These are phyloP conservation scores for Orchestes rusci DNA, from an alignment of 2,888 invertebrate species.

Conservation along the genomic window DNA sequence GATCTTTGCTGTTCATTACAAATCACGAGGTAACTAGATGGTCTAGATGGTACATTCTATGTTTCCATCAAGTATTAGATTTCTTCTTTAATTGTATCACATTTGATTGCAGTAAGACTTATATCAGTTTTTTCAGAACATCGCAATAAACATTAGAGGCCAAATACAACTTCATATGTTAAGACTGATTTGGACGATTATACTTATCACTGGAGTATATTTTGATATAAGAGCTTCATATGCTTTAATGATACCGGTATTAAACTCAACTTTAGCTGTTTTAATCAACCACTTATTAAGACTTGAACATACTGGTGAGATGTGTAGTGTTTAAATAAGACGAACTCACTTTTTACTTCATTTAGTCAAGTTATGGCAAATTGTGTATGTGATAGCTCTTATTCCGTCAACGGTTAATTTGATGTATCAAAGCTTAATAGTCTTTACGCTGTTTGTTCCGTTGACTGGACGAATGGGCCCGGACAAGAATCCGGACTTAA, in stretches of 20 bases:
- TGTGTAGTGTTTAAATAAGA: too few species aligned
- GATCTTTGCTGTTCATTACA: conserved; percentile 25
- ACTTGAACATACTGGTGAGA: conserved; percentile 34
- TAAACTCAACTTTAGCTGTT: conserved; percentile 37
- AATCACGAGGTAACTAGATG: conserved; percentile 28
- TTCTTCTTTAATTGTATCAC: too few species aligned
- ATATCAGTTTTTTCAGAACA: conserved; percentile 30
- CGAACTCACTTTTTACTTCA: too few species aligned
- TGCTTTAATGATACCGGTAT: conserved; percentile 35
- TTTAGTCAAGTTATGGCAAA: conserved; percentile 36
- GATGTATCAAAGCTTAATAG: conserved; percentile 32
- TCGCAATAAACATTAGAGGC: conserved; percentile 31
- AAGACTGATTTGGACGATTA: conserved; percentile 38
- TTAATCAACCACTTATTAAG: conserved; percentile 30
- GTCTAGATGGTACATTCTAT: background rate
- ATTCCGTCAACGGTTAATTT: conserved; percentile 33
- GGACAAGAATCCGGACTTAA: conserved; percentile 44
- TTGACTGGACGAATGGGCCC: conserved; percentile 45
- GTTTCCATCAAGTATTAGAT: background rate
- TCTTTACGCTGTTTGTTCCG: conserved; percentile 39
- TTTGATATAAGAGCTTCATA: conserved; percentile 37
- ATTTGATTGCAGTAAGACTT: conserved; percentile 1
- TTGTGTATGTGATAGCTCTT: conserved; percentile 33
- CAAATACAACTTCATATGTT: conserved; percentile 36
- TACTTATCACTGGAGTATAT: conserved; percentile 35